phyloP scores from a whole-genome alignment of 2,888 invertebrate species.

The Melangyna quadrimaculata region DNA sequence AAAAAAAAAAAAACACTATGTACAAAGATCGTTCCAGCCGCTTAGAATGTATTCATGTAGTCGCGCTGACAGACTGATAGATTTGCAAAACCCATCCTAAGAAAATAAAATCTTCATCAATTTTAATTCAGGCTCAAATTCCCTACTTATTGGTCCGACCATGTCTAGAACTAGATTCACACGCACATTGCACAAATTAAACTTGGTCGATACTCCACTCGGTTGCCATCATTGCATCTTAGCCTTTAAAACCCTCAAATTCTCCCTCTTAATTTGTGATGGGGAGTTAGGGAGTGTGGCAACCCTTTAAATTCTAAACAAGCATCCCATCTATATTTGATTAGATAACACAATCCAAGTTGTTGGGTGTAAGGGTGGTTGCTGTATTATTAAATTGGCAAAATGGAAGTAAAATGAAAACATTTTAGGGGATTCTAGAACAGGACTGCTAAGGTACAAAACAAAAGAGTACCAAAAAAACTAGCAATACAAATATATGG shows the following conservation, averaged over 20 bases:
- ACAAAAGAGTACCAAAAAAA: slow-evolving; percentile 20
- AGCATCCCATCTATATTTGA: background rate
- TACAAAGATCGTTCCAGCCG: no score
- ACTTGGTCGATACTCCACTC: background rate
- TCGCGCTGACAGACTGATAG: no score
- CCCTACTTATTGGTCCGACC: background rate
- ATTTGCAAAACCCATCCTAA: no score
- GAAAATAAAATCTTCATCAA: no score
- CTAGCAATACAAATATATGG: slow-evolving; percentile 35
- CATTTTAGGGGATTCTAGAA: slow-evolving; percentile 15
- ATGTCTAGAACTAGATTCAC: no score
- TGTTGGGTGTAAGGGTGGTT: slow-evolving; percentile 33
- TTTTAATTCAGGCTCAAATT: background rate
- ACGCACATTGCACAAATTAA: no score
- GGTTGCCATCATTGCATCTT: background rate
- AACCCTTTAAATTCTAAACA: no score
- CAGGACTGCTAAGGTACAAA: background rate
- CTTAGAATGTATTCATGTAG: no score
- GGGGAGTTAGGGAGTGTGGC: no score
- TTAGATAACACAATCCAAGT: slow-evolving; percentile 52
- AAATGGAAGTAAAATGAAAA: slow-evolving; percentile 55
- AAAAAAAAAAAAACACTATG: no score
- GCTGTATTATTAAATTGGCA: slow-evolving; percentile 61
- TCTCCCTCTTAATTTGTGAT: background rate
- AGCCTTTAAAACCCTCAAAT: background rate